Evolutionary conservation across 2,113 vertebrate species (phyloP).

Genomic region (Emydocephalus ijimae): DNA sequence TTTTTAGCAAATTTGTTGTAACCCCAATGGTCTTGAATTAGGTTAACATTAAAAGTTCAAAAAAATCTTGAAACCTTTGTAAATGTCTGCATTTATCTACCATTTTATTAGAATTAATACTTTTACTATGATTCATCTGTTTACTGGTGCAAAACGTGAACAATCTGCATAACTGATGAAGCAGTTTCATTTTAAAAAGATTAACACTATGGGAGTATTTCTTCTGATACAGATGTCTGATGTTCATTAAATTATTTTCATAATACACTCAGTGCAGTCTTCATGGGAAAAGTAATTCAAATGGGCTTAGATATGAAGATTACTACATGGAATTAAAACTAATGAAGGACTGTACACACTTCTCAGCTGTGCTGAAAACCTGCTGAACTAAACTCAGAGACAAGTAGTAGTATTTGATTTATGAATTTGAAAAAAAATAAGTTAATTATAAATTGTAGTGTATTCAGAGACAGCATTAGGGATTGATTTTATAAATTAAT

Average conservation of each 20-base stretch:
- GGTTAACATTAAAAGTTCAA: neutral
- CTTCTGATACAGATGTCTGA: conserved; percentile 1
- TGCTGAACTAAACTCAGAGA: conserved; percentile 16
- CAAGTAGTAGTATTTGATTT: conserved; percentile 8
- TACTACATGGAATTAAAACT: conserved; percentile 24
- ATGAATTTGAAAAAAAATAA: conserved; percentile 17
- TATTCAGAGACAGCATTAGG: neutral
- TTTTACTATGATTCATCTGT: neutral
- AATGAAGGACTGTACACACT: conserved; percentile 17
- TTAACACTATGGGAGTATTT: neutral
- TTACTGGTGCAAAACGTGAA: conserved; percentile 13
- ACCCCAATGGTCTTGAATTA: conserved; percentile 30
- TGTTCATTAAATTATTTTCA: conserved; percentile 12
- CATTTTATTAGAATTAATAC: neutral
- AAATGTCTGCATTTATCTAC: neutral
- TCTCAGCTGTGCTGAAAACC: neutral
- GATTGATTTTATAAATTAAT: conserved; percentile 10
- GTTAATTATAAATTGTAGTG: conserved; percentile 23
- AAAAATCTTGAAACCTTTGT: neutral
- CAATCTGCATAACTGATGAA: conserved; percentile 17
- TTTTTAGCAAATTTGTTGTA: neutral
- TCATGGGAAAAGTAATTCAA: neutral
- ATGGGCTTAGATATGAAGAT: conserved; percentile 4
- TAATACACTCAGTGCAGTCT: neutral
- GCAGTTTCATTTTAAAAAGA: conserved; percentile 12